Evolutionary conservation across 2,888 invertebrate species (phyloP).

Genomic region (Lypha dubia): DNA sequence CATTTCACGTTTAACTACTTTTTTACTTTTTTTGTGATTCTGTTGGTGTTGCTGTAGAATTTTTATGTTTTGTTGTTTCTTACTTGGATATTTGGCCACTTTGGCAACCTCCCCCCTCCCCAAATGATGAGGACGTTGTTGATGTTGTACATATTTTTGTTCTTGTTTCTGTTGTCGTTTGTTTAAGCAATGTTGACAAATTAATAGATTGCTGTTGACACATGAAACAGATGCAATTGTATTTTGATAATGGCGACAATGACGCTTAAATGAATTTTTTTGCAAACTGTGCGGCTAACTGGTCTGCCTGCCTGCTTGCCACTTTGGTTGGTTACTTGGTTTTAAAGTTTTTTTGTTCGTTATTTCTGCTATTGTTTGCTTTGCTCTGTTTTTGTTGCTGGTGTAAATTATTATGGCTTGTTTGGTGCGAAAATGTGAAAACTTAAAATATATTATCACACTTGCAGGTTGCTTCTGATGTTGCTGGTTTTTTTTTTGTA

Average conservation of each 20-base stretch:
- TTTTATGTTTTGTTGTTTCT: slow-evolving; percentile 55
- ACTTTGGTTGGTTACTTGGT: slow-evolving; percentile 64
- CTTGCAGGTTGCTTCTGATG: slow-evolving; percentile 54
- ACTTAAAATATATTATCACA: slow-evolving; percentile 55
- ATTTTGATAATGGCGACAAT: slow-evolving; percentile 74
- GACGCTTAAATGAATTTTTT: slow-evolving; percentile 80
- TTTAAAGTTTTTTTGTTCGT: slow-evolving; percentile 75
- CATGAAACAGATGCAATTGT: slow-evolving; percentile 76
- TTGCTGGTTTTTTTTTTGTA: slow-evolving; percentile 63
- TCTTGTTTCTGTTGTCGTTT: slow-evolving; percentile 65
- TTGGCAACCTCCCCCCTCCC: too few relatives aligned
- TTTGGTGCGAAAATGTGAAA: slow-evolving; percentile 43
- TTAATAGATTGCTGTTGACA: slow-evolving; percentile 82
- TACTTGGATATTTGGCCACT: slow-evolving; percentile 51
- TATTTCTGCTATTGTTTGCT: slow-evolving; percentile 19
- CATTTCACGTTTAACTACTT: slow-evolving; percentile 62
- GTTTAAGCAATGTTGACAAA: slow-evolving; percentile 79
- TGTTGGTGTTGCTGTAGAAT: slow-evolving; percentile 59
- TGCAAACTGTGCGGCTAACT: slow-evolving; percentile 10
- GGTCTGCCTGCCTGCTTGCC: slow-evolving; percentile 6
- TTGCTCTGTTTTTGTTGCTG: slow-evolving; percentile 46
- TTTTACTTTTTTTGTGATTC: slow-evolving; percentile 32
- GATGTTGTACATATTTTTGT: slow-evolving; percentile 55
- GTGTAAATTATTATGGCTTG: slow-evolving; percentile 63
- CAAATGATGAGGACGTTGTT: slow-evolving; percentile 41